Percentiles rank a stretch among this genome's conserved stretches.
These are phyloP conservation scores for Meteorus colon DNA, from an alignment of 2,888 invertebrate genomes.

Conservation along the genomic window DNA sequence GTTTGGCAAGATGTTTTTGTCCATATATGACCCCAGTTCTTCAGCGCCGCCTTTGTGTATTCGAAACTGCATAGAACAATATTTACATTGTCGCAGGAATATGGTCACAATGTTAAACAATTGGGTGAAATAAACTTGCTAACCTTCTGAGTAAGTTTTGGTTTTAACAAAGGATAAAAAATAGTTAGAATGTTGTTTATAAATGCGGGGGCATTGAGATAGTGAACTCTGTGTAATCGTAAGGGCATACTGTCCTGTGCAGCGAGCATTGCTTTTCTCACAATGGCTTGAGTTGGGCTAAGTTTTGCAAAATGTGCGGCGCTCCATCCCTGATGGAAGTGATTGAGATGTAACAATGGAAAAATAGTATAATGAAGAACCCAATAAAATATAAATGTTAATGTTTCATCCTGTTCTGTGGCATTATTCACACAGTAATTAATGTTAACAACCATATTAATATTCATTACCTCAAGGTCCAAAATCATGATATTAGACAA, in stretches of 20 bases:
- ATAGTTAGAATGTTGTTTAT: constrained; percentile 64
- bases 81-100: constrained; percentile 11
- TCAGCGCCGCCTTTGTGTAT: constrained; percentile 70
- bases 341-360: background rate
- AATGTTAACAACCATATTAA: too few relatives aligned
- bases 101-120: background rate
- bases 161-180: constrained; percentile 69
- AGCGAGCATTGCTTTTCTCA: constrained; percentile 68
- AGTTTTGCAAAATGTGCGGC: constrained; percentile 68
- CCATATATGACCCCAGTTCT: constrained; percentile 68
- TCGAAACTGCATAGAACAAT: constrained; percentile 62
- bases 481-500: constrained; percentile 68
- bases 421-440: too few relatives aligned
- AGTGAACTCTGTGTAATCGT: constrained; percentile 66
- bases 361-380: constrained; percentile 6
- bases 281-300: constrained; percentile 65
- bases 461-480: constrained; percentile 66
- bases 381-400: too few relatives aligned
- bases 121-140: background rate
- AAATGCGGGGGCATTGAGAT: constrained; percentile 65
- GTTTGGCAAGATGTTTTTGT: constrained; percentile 71
- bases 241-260: constrained; percentile 71
- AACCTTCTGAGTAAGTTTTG: constrained; percentile 69
- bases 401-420: too few relatives aligned
- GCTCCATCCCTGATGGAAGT: constrained; percentile 60